Base-by-base conservation (phyloP, 2,888 invertebrate genomes). In the Tetragnatha montana region DNA sequence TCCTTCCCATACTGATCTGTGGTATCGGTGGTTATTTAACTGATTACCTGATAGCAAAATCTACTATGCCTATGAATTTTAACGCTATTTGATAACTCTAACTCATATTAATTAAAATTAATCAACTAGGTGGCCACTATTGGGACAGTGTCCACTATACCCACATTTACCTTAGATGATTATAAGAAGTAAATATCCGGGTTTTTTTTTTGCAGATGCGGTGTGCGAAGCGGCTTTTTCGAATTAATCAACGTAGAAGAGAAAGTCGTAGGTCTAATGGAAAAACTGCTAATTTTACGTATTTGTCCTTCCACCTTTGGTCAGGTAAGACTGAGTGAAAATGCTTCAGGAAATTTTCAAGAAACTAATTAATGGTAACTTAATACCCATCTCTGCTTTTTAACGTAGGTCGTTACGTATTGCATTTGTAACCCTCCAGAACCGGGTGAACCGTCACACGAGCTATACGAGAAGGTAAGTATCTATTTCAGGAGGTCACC, bases 261-360 rank as follows among this genome's bases (percentile, higher is more conserved):
- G 0, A 94, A 95, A 22, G 99, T 97, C n/a, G 96, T 96, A 94
- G 95, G 95, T 0, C 95, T 97, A 94, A 95, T 98, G 83, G 95
- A 96, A 93, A 99, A 99, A 94, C 96, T 96, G 78, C 96, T 99
- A 89, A 98, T 98, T 50, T 98, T 98, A 74, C 98, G 97, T 95
- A 94, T 99, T 90, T 99, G 99, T 93, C 97, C 99, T 70, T 97
- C 98, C 60, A 96, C 97, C 22, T 94, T 97, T 80, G 99, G 99
- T 0, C 99, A 95, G 94, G 60, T 60, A 60, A 60, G 60, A 35
- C 4, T 95, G 95, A 35, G 92, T 90, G 92, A n/a, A 74, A 17
- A 76, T 76, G 19, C 49, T 76, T 7, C 14, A 4, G 3, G 14
- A 91, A 73, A 68, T 17, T 6, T n/a, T 17, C 68, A 17, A 17